phyloP scores from a whole-genome alignment of 2,797 vertebrate species.

The Eleutherodactylus coqui region DNA sequence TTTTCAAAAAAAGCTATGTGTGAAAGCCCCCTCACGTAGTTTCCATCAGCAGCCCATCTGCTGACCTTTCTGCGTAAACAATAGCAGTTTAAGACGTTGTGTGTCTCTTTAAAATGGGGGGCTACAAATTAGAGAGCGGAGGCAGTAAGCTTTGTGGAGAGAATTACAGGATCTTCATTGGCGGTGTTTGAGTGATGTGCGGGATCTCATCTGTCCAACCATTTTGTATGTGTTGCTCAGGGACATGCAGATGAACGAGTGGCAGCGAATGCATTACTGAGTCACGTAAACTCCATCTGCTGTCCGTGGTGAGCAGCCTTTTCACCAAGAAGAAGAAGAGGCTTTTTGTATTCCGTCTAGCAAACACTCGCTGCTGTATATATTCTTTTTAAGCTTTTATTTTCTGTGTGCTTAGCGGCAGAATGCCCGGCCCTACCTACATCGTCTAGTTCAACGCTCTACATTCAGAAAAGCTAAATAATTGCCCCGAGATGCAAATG shows the following conservation, averaged over 20 bases:
- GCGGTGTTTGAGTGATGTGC: conserved; percentile 41
- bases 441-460: conserved; percentile 30
- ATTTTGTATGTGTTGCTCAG: conserved; percentile 58
- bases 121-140: conserved; percentile 33
- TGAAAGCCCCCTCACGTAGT: not conserved
- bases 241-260: conserved; percentile 62
- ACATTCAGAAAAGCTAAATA: conserved; percentile 5
- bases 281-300: conserved; percentile 63
- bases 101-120: not conserved
- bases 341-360: conserved; percentile 54
- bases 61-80: not conserved
- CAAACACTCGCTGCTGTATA: conserved; percentile 48
- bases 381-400: conserved; percentile 47
- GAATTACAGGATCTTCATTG: conserved; percentile 33
- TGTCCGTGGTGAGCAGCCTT: conserved; percentile 55
- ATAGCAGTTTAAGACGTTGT: not conserved
- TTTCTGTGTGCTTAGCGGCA: conserved; percentile 32
- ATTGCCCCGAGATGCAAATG: not conserved
- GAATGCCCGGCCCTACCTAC: conserved; percentile 3
- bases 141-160: conserved; percentile 20
- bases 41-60: conserved; percentile 23
- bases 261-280: conserved; percentile 59
- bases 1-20: not conserved
- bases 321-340: conserved; percentile 52
- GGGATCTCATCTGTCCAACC: conserved; percentile 55